Base-by-base conservation (phyloP, 2,797 vertebrate species). In the Lacerta viridis region DNA sequence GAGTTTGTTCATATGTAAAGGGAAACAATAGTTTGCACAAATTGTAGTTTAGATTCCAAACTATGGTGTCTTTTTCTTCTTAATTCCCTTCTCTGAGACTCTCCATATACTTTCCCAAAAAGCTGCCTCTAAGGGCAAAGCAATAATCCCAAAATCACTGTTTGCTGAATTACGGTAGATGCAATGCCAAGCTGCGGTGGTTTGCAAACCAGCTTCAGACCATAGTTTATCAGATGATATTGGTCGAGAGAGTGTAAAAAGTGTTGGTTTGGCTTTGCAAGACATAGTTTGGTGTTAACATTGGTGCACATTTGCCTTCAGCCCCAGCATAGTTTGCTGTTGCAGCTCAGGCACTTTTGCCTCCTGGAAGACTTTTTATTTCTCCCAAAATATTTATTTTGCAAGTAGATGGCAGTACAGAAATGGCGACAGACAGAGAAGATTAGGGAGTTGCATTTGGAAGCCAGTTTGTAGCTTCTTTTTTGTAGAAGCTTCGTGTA, bases 401-500 rank as follows among this genome's bases (percentile, higher is more conserved):
- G 5, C 27, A 78, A 41, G 74, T 5, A 0, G 18, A 81, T 87
- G 78, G 59, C 7, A 85, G 46, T 80, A 3, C 50, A 81, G 68
- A 59, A 84, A 43, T 88, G 80, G 43, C 75, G 7, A 0, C 66
- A 0, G 68, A 2, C 61, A 46, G 10, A 1, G 3, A 8, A 86
- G 50, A 17, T 2, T 91, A 90, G 87, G 80, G 1, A 1, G 83
- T 25, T 7, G 7, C 46, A 29, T 29, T 50, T 41, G 36, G 8
- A 74, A 78, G 6, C 89, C 83, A 0, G 82, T 89, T 90, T 72
- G 69, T 15, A 80, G 86, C 50, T 33, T 41, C 64, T 4, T 71
- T n/a, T 75, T 41, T 20, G 74, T 59, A 69, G 61, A 71, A 86
- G 20, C 87, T 13, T 69, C 36, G 18, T 64, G 55, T 39, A 23